These are phyloP conservation scores for Cuculus canorus DNA, from an alignment of 2,797 vertebrate species.

Conservation along the genomic window DNA sequence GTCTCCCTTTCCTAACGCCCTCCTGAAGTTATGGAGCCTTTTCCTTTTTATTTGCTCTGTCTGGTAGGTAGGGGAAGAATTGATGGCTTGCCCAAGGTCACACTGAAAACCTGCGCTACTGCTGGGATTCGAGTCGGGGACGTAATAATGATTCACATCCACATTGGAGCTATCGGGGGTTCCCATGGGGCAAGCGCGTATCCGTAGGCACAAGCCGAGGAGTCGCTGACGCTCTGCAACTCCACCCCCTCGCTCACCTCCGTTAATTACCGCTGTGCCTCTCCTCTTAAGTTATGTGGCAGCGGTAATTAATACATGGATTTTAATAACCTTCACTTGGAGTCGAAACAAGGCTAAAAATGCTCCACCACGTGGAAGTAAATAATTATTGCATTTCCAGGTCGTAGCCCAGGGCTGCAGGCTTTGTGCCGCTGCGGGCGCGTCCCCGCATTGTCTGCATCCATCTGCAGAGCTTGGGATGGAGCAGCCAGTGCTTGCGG, in stretches of 20 bases:
- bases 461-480: neutral
- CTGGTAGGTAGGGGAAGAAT: neutral
- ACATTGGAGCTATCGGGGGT: neutral
- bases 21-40: neutral
- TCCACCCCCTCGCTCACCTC: conserved; percentile 25
- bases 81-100: conserved; percentile 32
- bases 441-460: neutral
- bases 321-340: neutral
- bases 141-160: neutral
- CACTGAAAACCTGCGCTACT: neutral
- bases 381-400: neutral
- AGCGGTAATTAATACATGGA: conserved; percentile 19
- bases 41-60: neutral
- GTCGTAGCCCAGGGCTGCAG: neutral
- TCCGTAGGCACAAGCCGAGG: neutral
- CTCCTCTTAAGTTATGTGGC: neutral
- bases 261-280: conserved; percentile 8
- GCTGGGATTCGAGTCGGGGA: neutral
- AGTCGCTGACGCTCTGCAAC: neutral
- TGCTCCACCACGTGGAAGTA: neutral
- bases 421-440: neutral
- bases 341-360: neutral
- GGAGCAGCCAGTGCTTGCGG: neutral
- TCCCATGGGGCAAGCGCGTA: neutral
- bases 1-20: neutral